phyloP scores from a whole-genome alignment of 2,113 vertebrate species.

The Chaenocephalus aceratus region DNA sequence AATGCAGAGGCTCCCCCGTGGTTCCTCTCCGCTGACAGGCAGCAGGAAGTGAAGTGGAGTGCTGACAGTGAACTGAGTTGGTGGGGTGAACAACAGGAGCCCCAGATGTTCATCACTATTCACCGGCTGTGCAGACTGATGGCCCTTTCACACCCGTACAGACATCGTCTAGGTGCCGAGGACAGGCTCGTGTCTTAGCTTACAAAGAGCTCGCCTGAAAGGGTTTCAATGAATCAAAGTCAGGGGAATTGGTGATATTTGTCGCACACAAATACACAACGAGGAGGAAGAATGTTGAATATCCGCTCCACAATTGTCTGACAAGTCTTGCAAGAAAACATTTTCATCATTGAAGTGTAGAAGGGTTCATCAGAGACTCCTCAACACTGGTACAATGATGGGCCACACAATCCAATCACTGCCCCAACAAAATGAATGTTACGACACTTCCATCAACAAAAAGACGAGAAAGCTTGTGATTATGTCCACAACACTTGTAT shows the following conservation, averaged over 20 bases:
- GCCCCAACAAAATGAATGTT: background rate
- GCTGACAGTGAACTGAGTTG: conserved; percentile 24
- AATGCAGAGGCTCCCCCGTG: conserved; percentile 50
- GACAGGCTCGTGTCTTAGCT: conserved; percentile 20
- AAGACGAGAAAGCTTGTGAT: conserved; percentile 34
- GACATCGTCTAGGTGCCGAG: background rate
- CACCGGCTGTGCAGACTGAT: background rate
- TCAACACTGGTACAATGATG: background rate
- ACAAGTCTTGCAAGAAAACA: conserved; percentile 12
- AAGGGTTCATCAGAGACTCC: background rate
- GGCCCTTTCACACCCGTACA: conserved; percentile 35
- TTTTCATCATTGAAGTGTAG: background rate
- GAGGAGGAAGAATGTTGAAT: background rate
- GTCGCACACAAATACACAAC: background rate
- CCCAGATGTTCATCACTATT: conserved; percentile 55
- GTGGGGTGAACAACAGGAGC: conserved; percentile 3
- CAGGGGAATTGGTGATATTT: conserved; percentile 42
- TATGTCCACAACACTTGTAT: conserved; percentile 21
- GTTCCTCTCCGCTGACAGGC: conserved; percentile 49
- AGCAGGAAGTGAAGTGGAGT: conserved; percentile 34
- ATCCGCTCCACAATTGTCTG: background rate
- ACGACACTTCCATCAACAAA: conserved; percentile 27
- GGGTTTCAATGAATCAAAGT: conserved; percentile 1
- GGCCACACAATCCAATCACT: conserved; percentile 2
- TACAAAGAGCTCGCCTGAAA: conserved; percentile 18